phyloP scores from a whole-genome alignment of 2,113 vertebrate genomes.

The Promerops cafer region DNA sequence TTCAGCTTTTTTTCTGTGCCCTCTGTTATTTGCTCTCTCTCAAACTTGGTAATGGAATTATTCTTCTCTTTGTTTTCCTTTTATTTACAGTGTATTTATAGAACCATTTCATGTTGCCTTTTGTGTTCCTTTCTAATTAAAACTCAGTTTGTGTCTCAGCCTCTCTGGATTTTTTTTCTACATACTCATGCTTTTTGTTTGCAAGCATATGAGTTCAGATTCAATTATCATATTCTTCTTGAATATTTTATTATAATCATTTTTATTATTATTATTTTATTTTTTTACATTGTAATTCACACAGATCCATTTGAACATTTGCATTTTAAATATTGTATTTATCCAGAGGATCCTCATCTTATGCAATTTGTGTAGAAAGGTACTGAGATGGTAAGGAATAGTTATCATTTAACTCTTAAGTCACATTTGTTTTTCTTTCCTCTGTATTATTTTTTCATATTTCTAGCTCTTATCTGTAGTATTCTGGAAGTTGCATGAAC shows the following conservation, averaged over 20 bases:
- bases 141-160: not conserved
- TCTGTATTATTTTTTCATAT: slow-evolving; percentile 35
- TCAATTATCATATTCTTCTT: not conserved
- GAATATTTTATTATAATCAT: not conserved
- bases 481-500: slow-evolving; percentile 19
- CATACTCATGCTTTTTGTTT: not conserved
- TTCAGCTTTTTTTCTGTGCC: not conserved
- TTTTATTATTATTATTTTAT: not conserved
- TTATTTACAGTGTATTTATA: not conserved
- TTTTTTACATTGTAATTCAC: not conserved
- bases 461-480: slow-evolving; percentile 9
- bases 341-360: not conserved
- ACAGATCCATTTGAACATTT: not conserved
- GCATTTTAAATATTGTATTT: not conserved
- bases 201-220: not conserved
- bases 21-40: not conserved
- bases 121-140: slow-evolving; percentile 1
- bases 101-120: not conserved
- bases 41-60: not conserved
- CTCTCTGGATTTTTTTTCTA: not conserved
- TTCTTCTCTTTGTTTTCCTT: not conserved
- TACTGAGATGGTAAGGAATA: not conserved
- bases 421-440: not conserved
- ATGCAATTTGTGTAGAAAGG: not conserved
- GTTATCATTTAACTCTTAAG: slow-evolving; percentile 5